phyloP scores from a whole-genome alignment of 2,888 invertebrate species.

The Athetis lepigone region DNA sequence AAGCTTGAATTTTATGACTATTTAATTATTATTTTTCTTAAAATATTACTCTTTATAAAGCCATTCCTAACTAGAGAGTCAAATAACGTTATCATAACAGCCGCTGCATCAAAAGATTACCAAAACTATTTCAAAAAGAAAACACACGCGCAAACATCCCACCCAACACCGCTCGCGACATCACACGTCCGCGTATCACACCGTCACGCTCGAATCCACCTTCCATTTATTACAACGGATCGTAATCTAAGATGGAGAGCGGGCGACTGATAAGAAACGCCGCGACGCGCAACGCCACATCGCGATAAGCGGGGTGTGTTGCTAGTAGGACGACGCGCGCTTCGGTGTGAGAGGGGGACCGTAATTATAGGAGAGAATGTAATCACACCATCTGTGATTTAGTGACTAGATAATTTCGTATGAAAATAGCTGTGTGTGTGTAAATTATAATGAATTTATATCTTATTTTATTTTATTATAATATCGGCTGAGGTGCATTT shows the following conservation, averaged over 20 bases:
- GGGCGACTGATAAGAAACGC: constrained; percentile 73
- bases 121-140: constrained; percentile 10
- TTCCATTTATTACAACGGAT: constrained; percentile 81
- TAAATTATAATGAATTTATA: constrained; percentile 52
- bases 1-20: too few species aligned
- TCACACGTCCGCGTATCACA: constrained; percentile 73
- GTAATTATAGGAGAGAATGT: constrained; percentile 69
- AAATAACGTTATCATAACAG: too few species aligned
- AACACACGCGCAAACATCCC: constrained; percentile 45
- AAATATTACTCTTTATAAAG: too few species aligned
- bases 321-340: constrained; percentile 60
- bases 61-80: too few species aligned
- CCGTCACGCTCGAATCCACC: constrained; percentile 78
- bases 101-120: too few species aligned
- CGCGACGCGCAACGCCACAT: constrained; percentile 71
- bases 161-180: constrained; percentile 52
- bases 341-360: constrained; percentile 63
- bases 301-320: constrained; percentile 72
- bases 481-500: constrained; percentile 39
- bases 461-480: constrained; percentile 49
- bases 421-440: constrained; percentile 64
- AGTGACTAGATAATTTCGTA: constrained; percentile 62
- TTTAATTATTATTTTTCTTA: too few species aligned
- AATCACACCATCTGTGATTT: constrained; percentile 65
- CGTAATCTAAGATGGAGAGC: constrained; percentile 78